phyloP scores from a whole-genome alignment of 2,113 vertebrate species.

The Polyodon spathula region DNA sequence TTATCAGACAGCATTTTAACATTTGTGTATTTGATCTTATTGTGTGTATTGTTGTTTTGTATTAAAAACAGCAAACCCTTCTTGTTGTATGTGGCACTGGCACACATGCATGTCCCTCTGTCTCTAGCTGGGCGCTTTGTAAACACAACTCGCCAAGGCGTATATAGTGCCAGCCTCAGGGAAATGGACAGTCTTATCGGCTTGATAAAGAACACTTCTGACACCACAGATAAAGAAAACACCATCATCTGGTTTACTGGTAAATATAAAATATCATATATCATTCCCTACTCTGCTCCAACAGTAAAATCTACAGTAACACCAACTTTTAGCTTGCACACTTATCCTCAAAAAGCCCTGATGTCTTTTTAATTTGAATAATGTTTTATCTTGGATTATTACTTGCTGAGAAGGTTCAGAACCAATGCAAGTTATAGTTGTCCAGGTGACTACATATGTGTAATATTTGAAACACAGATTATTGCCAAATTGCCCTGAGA shows the following conservation, averaged over 20 bases:
- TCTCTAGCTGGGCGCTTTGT: constrained; percentile 16
- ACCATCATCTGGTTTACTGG: constrained; percentile 89
- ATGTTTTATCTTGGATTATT: constrained; percentile 1
- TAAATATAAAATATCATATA: constrained; percentile 27
- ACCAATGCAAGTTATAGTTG: too few species aligned
- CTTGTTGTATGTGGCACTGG: constrained; percentile 77
- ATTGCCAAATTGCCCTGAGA: too few species aligned
- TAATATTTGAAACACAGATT: too few species aligned
- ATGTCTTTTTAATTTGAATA: not conserved
- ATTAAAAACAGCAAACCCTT: constrained; percentile 65
- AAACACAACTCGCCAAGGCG: constrained; percentile 2
- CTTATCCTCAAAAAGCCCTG: too few species aligned
- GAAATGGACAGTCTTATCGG: constrained; percentile 84
- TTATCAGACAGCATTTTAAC: too few species aligned
- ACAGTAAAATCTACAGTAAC: too few species aligned
- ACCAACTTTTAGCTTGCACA: too few species aligned
- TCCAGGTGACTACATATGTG: too few species aligned
- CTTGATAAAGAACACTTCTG: constrained; percentile 51
- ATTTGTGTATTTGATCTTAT: too few species aligned
- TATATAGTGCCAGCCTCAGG: constrained; percentile 56
- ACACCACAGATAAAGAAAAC: constrained; percentile 45
- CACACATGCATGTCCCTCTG: constrained; percentile 91
- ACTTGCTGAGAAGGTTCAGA: too few species aligned
- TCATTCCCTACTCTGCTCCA: not conserved
- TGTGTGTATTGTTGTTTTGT: constrained; percentile 7